These are phyloP conservation scores for Megaceryle alcyon DNA, from an alignment of 2,797 vertebrate species.

Conservation along the genomic window DNA sequence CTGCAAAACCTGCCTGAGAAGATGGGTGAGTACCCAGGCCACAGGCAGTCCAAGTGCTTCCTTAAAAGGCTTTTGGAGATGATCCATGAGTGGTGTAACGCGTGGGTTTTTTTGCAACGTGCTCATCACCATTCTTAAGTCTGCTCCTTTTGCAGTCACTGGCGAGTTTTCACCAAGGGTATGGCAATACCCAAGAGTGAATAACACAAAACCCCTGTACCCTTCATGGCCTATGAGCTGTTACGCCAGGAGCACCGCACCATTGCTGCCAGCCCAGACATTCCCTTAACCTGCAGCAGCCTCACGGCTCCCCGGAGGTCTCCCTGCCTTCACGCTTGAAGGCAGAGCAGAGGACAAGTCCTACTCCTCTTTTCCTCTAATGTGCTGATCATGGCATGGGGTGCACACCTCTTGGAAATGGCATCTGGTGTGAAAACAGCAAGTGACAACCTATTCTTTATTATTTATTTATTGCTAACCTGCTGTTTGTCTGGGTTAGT, in stretches of 20 bases:
- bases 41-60: background rate
- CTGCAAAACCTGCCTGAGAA: constrained; percentile 46
- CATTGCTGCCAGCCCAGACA: rapidly evolving
- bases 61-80: constrained; percentile 17
- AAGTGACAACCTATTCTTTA: background rate
- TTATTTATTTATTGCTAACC: background rate
- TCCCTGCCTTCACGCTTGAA: background rate
- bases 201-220: background rate
- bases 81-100: background rate
- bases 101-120: background rate
- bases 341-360: background rate
- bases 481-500: background rate
- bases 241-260: rapidly evolving
- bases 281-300: background rate
- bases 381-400: rapidly evolving
- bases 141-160: background rate
- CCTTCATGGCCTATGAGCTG: background rate
- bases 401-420: background rate
- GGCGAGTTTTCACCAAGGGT: background rate
- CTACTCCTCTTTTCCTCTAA: background rate
- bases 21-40: background rate
- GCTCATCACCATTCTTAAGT: background rate
- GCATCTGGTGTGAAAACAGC: background rate
- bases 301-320: background rate
- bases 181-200: background rate